Percentiles rank a stretch among this genome's conserved stretches.
Conservation (phyloP, 2,113 vertebrate genomes). For the Paratilapia polleni region DNA sequence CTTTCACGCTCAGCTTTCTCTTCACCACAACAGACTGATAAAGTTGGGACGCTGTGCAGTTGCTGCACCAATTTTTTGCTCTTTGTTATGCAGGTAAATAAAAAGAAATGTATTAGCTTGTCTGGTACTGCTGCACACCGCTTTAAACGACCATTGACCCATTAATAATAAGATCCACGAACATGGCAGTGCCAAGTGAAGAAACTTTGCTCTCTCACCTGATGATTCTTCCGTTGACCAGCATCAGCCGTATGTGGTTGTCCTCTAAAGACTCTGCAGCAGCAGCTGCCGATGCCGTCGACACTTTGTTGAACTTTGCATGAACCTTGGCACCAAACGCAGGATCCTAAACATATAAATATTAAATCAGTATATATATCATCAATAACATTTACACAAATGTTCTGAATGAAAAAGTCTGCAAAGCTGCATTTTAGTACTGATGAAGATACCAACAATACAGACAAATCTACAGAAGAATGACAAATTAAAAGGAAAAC, state of each 20-base stretch:
- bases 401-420: not conserved
- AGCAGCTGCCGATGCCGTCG: slow-evolving; percentile 90
- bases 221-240: slow-evolving; percentile 96
- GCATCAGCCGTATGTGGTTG: slow-evolving; percentile 87
- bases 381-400: not conserved
- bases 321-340: slow-evolving; percentile 86
- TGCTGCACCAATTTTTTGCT: too few species aligned
- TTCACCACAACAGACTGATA: too few species aligned
- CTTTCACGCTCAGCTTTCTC: too few species aligned
- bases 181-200: not conserved
- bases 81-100: too few species aligned
- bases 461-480: not conserved
- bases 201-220: slow-evolving; percentile 77
- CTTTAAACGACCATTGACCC: too few species aligned
- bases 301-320: slow-evolving; percentile 91
- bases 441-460: not conserved
- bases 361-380: not conserved
- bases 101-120: not conserved
- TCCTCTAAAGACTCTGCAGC: slow-evolving; percentile 88
- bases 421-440: not conserved
- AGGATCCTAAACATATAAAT: slow-evolving; percentile 79
- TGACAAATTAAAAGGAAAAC: too few species aligned
- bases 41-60: too few species aligned
- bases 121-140: not conserved
- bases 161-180: not conserved